These are phyloP conservation scores for Pygmarrhopalites habei DNA, from an alignment of 1,140 invertebrate species.

Conservation along the genomic window DNA sequence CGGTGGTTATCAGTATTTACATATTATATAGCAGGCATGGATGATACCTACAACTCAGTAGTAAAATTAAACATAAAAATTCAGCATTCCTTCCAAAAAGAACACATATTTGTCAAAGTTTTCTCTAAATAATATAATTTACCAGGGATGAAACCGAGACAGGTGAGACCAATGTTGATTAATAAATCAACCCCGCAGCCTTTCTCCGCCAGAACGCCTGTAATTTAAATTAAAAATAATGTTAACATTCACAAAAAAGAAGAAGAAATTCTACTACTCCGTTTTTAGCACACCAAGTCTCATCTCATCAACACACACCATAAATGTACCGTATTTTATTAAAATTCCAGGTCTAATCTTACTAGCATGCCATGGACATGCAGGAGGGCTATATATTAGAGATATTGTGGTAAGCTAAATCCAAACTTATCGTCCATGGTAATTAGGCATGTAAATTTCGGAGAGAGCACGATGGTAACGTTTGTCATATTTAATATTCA, in stretches of 20 bases:
- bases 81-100: too few species aligned
- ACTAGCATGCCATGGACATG: not conserved
- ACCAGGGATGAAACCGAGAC: conserved; percentile 31
- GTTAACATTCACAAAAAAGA: not conserved
- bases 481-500: too few species aligned
- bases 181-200: conserved; percentile 35
- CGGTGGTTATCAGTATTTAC: conserved; percentile 31
- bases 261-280: not conserved
- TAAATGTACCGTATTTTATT: not conserved
- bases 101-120: too few species aligned
- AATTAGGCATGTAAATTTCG: too few species aligned
- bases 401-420: not conserved
- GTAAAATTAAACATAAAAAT: too few species aligned
- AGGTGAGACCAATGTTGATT: conserved; percentile 36
- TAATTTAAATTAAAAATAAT: not conserved
- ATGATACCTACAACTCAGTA: too few species aligned
- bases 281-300: not conserved
- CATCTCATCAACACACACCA: not conserved
- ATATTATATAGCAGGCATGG: conserved; percentile 36
- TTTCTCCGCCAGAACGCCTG: conserved; percentile 31
- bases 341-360: not conserved
- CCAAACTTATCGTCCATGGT: too few species aligned
- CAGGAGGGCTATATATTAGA: not conserved
- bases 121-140: too few species aligned
- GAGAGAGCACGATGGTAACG: too few species aligned